phyloP scores from a whole-genome alignment of 92 coral and sea anemone genomes.

The Pocillopora grandis region DNA sequence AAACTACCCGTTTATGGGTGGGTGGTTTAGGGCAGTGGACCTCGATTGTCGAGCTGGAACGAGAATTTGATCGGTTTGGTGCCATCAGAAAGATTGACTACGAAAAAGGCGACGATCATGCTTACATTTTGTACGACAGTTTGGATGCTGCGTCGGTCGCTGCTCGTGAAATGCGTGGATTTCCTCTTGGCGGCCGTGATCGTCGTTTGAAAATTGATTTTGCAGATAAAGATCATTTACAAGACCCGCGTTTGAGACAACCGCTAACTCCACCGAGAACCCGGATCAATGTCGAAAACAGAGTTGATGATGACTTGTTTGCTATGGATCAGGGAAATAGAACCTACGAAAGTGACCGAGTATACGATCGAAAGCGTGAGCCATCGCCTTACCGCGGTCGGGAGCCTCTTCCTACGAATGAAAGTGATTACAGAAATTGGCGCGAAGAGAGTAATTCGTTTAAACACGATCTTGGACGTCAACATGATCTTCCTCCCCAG shows the following conservation, averaged over 20 bases:
- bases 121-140: conserved; percentile 98
- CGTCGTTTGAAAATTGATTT: conserved; percentile 98
- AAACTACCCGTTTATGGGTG: conserved; percentile 98
- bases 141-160: conserved; percentile 99
- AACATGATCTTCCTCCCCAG: conserved; percentile 59
- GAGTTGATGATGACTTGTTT: conserved; percentile 67
- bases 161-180: conserved; percentile 99
- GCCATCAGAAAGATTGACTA: conserved; percentile 98
- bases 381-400: conserved; percentile 70
- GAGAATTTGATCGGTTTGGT: conserved; percentile 99
- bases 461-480: conserved; percentile 64
- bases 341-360: conserved; percentile 75
- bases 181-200: conserved; percentile 87
- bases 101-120: conserved; percentile 97
- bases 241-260: conserved; percentile 82
- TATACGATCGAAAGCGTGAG: conserved; percentile 78
- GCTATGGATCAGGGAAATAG: conserved; percentile 62
- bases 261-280: conserved; percentile 79
- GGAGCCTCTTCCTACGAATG: conserved; percentile 62
- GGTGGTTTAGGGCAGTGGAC: conserved; percentile 99
- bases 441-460: conserved; percentile 64
- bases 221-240: conserved; percentile 96
- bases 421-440: conserved; percentile 77
- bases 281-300: conserved; percentile 68
- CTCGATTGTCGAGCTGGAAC: conserved; percentile 88